Percentiles rank a stretch among this genome's conserved stretches.
phyloP scores from a whole-genome alignment of 2,888 invertebrate species.

The Leptopterna dolabrata region DNA sequence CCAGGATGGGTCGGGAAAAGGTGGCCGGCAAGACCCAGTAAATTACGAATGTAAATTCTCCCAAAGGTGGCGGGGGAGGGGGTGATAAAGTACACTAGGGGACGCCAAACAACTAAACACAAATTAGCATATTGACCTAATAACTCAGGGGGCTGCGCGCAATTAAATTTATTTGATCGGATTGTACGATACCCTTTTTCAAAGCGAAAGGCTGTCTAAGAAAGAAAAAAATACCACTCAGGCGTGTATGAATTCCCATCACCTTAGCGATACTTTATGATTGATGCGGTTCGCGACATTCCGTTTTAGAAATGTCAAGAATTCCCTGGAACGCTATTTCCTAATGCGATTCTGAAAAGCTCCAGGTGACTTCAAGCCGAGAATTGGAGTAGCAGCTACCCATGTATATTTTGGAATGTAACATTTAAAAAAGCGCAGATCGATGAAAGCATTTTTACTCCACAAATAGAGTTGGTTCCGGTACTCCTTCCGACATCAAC shows the following conservation, averaged over 20 bases:
- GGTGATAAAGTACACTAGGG: constrained; percentile 31
- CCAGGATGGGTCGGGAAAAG: not conserved
- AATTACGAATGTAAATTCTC: constrained; percentile 36
- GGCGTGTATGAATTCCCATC: not conserved
- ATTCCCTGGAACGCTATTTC: not conserved
- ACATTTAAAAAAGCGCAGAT: not conserved
- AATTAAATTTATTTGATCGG: constrained; percentile 42
- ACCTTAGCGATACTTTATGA: not conserved
- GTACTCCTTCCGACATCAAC: no score
- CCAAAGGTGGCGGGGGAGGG: not conserved
- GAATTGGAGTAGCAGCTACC: not conserved
- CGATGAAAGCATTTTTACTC: no score
- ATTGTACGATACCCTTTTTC: not conserved
- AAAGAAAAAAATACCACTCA: not conserved
- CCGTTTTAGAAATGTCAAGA: not conserved
- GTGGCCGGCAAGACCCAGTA: constrained; percentile 14
- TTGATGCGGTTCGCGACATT: not conserved
- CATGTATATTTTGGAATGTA: not conserved
- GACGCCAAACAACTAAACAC: constrained; percentile 34
- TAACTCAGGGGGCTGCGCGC: constrained; percentile 24
- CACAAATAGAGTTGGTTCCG: no score
- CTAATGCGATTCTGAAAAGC: no score
- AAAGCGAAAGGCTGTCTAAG: not conserved
- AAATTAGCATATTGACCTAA: constrained; percentile 38
- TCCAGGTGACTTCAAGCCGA: no score